phyloP scores from a whole-genome alignment of 2,888 invertebrate species.

The Diplazon laetatorius region DNA sequence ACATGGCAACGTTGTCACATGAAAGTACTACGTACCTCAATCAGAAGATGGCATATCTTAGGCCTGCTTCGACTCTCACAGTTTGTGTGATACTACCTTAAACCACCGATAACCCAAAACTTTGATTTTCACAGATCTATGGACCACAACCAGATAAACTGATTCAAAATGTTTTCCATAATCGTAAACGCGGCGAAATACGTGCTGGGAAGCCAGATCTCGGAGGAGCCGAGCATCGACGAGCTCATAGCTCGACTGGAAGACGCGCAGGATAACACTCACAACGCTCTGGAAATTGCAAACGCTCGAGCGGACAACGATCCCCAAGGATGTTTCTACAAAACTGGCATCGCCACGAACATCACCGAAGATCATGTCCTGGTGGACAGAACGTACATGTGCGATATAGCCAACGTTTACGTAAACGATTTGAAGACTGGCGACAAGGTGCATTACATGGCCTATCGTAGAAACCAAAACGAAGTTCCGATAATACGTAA shows the following conservation, averaged over 20 bases:
- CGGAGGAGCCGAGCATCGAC: slow-evolving; percentile 68
- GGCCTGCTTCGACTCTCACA: too few species aligned
- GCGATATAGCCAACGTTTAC: slow-evolving; percentile 81
- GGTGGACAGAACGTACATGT: slow-evolving; percentile 86
- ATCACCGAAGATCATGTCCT: slow-evolving; percentile 83
- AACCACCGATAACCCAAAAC: too few species aligned
- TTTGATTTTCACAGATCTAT: slow-evolving; percentile 50
- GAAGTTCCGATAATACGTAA: slow-evolving; percentile 84
- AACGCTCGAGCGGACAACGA: slow-evolving; percentile 42
- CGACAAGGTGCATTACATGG: slow-evolving; percentile 85
- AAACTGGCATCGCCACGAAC: slow-evolving; percentile 86
- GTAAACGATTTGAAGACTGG: slow-evolving; percentile 82
- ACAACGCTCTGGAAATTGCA: slow-evolving; percentile 12
- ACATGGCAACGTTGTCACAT: too few species aligned
- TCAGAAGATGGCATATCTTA: too few species aligned
- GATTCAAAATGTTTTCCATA: slow-evolving; percentile 83
- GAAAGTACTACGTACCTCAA: too few species aligned
- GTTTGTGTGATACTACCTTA: too few species aligned
- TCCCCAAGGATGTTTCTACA: slow-evolving; percentile 71
- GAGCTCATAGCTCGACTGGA: slow-evolving; percentile 68
- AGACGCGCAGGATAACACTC: slow-evolving; percentile 41
- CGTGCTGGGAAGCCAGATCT: slow-evolving; percentile 43
- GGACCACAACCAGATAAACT: slow-evolving; percentile 67
- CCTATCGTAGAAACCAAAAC: slow-evolving; percentile 82
- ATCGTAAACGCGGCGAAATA: slow-evolving; percentile 76